Conservation (phyloP, 2,113 vertebrate genomes). For the Callipepla squamata region DNA sequence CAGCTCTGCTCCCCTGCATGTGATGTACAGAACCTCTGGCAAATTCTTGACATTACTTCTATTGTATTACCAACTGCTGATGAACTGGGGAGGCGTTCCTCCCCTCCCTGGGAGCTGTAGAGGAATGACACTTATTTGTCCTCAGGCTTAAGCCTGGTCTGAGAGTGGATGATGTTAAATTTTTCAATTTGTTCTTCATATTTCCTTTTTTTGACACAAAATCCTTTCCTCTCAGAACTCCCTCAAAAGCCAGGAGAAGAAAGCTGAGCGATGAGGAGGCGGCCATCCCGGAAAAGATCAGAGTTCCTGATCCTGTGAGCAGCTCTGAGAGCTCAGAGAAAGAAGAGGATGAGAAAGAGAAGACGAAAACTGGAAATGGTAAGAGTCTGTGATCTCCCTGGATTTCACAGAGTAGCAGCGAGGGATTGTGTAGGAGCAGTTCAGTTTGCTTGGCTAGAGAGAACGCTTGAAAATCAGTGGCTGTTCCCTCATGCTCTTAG, state of each 20-base stretch:
- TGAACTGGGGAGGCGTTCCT: not conserved
- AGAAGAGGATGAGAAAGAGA: conserved; percentile 76
- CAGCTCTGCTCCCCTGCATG: fast-evolving
- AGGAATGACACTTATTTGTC: not conserved
- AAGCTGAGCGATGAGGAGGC: conserved; percentile 62
- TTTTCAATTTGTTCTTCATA: not conserved
- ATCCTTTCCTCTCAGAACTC: conserved; percentile 67
- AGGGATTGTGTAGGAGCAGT: not conserved
- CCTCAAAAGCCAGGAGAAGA: conserved; percentile 65
- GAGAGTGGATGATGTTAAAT: not conserved
- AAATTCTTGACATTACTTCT: not conserved
- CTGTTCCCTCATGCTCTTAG: not conserved
- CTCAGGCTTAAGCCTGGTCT: not conserved
- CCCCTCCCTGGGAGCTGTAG: not conserved
- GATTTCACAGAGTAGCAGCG: not conserved
- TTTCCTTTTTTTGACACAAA: not conserved
- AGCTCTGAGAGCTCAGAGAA: conserved; percentile 83
- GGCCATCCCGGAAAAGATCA: conserved; percentile 62
- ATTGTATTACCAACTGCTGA: not conserved
- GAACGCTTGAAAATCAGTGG: not conserved
- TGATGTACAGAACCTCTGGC: not conserved
- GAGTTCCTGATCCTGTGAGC: conserved; percentile 79
- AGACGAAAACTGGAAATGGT: conserved; percentile 57
- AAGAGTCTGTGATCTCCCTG: conserved; percentile 25
- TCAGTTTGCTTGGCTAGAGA: not conserved